Base-by-base conservation (phyloP, 2,113 vertebrate species). In the Psettodes erumei region DNA sequence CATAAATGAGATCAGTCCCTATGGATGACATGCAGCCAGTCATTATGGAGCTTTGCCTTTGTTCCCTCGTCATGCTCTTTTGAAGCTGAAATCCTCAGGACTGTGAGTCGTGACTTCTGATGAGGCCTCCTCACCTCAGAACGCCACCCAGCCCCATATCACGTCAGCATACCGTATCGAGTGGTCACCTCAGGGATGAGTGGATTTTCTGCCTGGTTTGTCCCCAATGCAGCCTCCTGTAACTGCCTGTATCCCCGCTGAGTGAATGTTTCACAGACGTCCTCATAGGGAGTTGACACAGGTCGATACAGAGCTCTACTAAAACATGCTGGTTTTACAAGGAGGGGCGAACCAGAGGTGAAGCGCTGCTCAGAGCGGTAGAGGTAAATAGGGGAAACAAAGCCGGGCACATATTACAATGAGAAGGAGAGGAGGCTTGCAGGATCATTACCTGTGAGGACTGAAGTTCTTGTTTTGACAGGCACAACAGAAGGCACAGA, bases 141-240 rank as follows among this genome's bases (percentile, higher is more conserved):
- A 74, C 83, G 66, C 66, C 68, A 71, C 60, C 66, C 56, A 56
- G 65, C 70, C 62, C 58, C 33, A 43, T 77, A 67, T 85, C 82
- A 78, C 69, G 79, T 85, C 87, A 83, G 47, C 47, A 76, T 53
- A 80, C 71, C 82, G 59, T 50, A 61, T 87, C 69, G 88, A 91
- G 88, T 87, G 86, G 86, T 85, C 85, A 87, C 77, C 86, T 60
- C 61, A 54, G 71, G 58, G 68, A 89, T 80, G 80, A 91, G 85
- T 84, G 87, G 89, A 93, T 93, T 89, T 94, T 92, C 90, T 92
- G 91, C 84, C 87, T 91, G 91, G 84, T 75, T 93, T 88, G 77
- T 68, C 83, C 80, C 76, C 64, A 92, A 90, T 88, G 60, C 66
- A 40, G 80, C 84, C 82, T 89, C 75, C 86, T 86, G 83, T 85